Percentiles rank a stretch among this genome's conserved stretches.
Conservation (phyloP, 2,797 vertebrate genomes). For the Poecilia velifera region DNA sequence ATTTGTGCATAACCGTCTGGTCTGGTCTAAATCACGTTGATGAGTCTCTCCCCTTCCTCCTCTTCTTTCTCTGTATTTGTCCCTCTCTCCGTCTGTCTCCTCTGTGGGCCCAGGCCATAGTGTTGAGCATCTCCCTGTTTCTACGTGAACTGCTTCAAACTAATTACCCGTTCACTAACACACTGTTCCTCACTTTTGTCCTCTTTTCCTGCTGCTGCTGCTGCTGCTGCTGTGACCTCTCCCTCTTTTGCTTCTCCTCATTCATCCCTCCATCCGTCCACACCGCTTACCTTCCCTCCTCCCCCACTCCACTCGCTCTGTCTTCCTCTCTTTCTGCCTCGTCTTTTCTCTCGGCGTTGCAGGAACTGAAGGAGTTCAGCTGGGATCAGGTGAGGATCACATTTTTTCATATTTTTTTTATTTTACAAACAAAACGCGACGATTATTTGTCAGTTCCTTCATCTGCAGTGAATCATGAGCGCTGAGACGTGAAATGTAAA, state of each 20-base stretch:
- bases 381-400: conserved; percentile 90
- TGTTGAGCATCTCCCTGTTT: conserved; percentile 81
- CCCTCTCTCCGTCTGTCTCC: conserved; percentile 52
- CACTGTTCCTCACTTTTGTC: conserved; percentile 82
- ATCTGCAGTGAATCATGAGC: conserved; percentile 48
- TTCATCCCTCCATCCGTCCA: conserved; percentile 67
- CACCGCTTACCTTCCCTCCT: conserved; percentile 56
- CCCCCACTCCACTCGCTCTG: conserved; percentile 49
- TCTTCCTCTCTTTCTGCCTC: conserved; percentile 37
- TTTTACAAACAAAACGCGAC: conserved; percentile 4
- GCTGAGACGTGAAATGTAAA: conserved; percentile 22
- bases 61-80: conserved; percentile 53
- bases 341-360: conserved; percentile 51
- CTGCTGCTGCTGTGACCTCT: conserved; percentile 55
- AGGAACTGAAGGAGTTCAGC: conserved; percentile 97
- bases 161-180: conserved; percentile 85
- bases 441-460: conserved; percentile 17
- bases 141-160: conserved; percentile 84
- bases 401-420: not conserved
- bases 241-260: conserved; percentile 69
- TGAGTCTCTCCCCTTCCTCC: conserved; percentile 66
- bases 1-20: conserved; percentile 33
- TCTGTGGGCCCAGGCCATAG: conserved; percentile 76
- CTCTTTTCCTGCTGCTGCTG: conserved; percentile 66
- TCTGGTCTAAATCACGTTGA: conserved; percentile 68